Conservation (phyloP, 2,113 vertebrate species). For the Triplophysa dalaica region DNA sequence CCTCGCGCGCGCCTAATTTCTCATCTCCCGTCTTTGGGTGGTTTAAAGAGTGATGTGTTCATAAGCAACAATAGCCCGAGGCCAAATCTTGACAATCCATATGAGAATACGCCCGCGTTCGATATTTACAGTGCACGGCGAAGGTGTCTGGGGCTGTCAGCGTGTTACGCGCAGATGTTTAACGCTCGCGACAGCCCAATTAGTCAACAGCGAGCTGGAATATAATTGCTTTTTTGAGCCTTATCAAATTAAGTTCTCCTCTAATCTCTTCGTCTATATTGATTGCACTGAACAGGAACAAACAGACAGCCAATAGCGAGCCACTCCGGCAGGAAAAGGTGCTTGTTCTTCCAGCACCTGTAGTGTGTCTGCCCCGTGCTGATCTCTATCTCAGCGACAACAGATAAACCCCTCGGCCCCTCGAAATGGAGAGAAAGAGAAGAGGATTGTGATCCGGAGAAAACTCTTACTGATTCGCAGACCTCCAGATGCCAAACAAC, state of each 20-base stretch:
- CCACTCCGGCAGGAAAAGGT: slow-evolving; percentile 63
- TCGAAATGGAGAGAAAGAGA: slow-evolving; percentile 37
- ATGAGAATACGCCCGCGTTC: slow-evolving; percentile 50
- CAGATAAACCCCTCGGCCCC: slow-evolving; percentile 51
- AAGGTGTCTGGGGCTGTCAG: slow-evolving; percentile 54
- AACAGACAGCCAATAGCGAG: slow-evolving; percentile 60
- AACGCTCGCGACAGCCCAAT: slow-evolving; percentile 65
- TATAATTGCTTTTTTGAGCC: slow-evolving; percentile 64
- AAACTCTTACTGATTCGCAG: slow-evolving; percentile 55
- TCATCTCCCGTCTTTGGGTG: slow-evolving; percentile 38
- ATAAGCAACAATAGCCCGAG: slow-evolving; percentile 53
- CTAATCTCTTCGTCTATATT: slow-evolving; percentile 74
- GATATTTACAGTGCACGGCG: slow-evolving; percentile 54
- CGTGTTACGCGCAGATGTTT: slow-evolving; percentile 54
- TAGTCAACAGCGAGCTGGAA: slow-evolving; percentile 68
- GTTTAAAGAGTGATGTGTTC: slow-evolving; percentile 56
- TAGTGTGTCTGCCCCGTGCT: slow-evolving; percentile 52
- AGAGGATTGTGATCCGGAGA: slow-evolving; percentile 8
- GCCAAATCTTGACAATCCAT: slow-evolving; percentile 55
- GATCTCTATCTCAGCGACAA: slow-evolving; percentile 65
- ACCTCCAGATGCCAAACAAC: slow-evolving; percentile 44
- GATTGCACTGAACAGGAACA: slow-evolving; percentile 67
- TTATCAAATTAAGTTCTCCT: slow-evolving; percentile 73
- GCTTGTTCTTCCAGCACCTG: slow-evolving; percentile 61
- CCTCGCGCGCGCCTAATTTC: slow-evolving; percentile 31